A percentile compares a stretch with the other conserved stretches of the same genome.
Evolutionary conservation across 2,888 invertebrate genomes (phyloP).

Genomic region (Ceriagrion tenellum): DNA sequence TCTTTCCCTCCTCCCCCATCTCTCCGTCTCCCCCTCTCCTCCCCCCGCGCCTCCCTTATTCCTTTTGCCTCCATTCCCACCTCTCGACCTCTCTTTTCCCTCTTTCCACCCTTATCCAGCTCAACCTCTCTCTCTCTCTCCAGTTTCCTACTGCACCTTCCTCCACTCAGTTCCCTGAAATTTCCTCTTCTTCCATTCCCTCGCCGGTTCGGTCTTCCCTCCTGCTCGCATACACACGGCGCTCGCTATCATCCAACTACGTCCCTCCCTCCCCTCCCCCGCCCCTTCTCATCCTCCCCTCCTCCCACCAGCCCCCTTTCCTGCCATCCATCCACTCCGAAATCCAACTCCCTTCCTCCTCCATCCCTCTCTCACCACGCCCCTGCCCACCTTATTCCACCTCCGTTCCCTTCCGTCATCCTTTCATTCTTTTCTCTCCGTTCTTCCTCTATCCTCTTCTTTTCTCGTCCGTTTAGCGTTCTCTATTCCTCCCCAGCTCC

Average conservation of each 20-base stretch:
- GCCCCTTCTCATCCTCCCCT: background rate
- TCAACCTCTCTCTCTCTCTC: too few species aligned
- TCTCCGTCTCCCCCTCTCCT: conserved; percentile 63
- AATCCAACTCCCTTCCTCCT: background rate
- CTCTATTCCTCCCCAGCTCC: background rate
- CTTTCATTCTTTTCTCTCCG: background rate
- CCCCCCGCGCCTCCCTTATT: conserved; percentile 59
- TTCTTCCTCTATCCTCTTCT: background rate
- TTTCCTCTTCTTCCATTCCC: background rate
- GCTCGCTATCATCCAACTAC: conserved; percentile 41
- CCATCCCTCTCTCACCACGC: background rate
- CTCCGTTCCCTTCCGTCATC: background rate
- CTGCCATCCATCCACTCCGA: conserved; percentile 8
- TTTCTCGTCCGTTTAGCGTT: background rate
- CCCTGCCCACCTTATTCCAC: background rate
- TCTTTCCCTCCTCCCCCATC: conserved; percentile 65
- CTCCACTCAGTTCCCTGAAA: background rate
- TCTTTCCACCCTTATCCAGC: background rate
- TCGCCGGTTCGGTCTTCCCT: background rate
- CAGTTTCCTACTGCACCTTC: background rate
- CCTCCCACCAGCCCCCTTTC: background rate
- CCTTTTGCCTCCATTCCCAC: conserved; percentile 43
- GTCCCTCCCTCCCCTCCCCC: background rate
- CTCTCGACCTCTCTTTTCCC: background rate
- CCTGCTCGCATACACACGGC: conserved; percentile 8